Conservation (phyloP, 1,140 invertebrate genomes). For the Microvelia longipes region DNA sequence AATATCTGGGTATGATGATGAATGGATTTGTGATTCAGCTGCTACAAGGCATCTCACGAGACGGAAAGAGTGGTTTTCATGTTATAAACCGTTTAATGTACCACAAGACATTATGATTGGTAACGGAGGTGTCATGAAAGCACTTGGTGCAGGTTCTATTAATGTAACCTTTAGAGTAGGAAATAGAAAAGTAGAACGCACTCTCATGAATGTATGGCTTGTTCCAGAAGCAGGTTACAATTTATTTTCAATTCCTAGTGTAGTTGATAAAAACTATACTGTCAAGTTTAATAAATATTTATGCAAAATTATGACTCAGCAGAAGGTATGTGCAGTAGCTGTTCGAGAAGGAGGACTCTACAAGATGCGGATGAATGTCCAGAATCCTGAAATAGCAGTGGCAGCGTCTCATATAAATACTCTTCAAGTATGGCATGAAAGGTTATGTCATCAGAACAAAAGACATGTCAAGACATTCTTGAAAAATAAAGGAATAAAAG, state of each 20-base stretch:
- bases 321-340: not conserved
- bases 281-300: not conserved
- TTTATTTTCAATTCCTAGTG: not conserved
- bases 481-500: not conserved
- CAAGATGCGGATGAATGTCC: not conserved
- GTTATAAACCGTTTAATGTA: not conserved
- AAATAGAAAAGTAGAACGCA: not conserved
- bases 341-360: not conserved
- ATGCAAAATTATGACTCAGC: not conserved
- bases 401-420: not conserved
- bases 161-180: not conserved
- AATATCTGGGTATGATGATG: not conserved
- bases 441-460: not conserved
- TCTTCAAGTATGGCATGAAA: not conserved
- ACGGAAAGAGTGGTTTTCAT: not conserved
- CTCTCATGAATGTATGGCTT: not conserved
- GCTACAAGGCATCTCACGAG: not conserved
- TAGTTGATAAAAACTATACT: not conserved
- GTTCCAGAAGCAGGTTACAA: not conserved
- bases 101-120: not conserved
- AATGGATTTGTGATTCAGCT: not conserved
- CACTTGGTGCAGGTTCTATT: not conserved
- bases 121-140: not conserved
- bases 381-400: not conserved
- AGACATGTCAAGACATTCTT: not conserved